A percentile compares a stretch with the other conserved stretches of the same genome.
Evolutionary conservation across 2,888 invertebrate species (phyloP).

Genomic region (Oxyteleia sp.): DNA sequence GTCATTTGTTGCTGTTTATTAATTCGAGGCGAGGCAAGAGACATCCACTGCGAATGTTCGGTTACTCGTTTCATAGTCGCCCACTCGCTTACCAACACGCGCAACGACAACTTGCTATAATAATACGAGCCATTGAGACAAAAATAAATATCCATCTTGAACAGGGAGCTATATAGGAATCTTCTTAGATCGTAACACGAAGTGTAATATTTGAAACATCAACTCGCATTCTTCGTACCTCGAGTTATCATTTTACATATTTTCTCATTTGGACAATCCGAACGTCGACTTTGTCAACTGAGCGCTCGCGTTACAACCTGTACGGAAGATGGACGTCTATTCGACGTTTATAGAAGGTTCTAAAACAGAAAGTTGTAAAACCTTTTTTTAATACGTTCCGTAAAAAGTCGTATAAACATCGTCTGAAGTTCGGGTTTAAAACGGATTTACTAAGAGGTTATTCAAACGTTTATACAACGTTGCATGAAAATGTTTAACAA

Average conservation of each 20-base stretch:
- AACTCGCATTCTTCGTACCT: slow-evolving; percentile 56
- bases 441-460: too few species aligned
- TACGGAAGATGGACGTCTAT: too few species aligned
- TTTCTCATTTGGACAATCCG: slow-evolving; percentile 55
- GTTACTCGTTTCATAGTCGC: slow-evolving; percentile 82
- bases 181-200: slow-evolving; percentile 70
- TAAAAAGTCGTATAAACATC: too few species aligned
- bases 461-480: too few species aligned
- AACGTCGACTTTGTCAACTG: slow-evolving; percentile 36
- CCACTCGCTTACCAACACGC: slow-evolving; percentile 78
- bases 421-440: too few species aligned
- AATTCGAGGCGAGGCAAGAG: slow-evolving; percentile 85
- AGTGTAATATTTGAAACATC: slow-evolving; percentile 71
- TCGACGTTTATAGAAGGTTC: too few species aligned
- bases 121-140: slow-evolving; percentile 73
- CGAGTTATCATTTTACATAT: slow-evolving; percentile 61
- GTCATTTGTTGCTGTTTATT: slow-evolving; percentile 86
- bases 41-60: slow-evolving; percentile 83
- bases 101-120: slow-evolving; percentile 69
- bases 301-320: background rate
- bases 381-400: too few species aligned
- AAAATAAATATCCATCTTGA: slow-evolving; percentile 74
- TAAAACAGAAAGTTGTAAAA: too few species aligned
- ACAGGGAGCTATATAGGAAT: slow-evolving; percentile 72
- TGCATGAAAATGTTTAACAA: too few species aligned